These are phyloP conservation scores for Drosophila takahashii DNA, from an alignment of 1,140 invertebrate species.

Conservation along the genomic window DNA sequence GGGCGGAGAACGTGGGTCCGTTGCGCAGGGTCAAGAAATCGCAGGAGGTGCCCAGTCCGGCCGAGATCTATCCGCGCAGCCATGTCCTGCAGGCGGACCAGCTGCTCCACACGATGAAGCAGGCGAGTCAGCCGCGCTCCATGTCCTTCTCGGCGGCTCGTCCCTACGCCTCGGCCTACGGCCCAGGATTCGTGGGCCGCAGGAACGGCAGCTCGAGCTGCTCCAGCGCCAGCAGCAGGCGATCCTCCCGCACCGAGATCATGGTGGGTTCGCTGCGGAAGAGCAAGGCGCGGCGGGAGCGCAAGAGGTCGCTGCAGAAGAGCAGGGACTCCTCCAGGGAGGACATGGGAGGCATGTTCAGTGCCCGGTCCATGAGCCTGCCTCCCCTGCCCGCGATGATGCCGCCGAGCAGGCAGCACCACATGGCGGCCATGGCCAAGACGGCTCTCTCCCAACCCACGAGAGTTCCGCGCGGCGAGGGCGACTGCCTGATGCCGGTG, in stretches of 20 bases:
- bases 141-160: constrained; percentile 34
- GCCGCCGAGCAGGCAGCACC: constrained; percentile 38
- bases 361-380: constrained; percentile 48
- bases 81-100: constrained; percentile 52
- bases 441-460: constrained; percentile 6
- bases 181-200: neutral
- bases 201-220: constrained; percentile 18
- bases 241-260: constrained; percentile 1
- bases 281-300: neutral
- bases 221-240: constrained; percentile 11
- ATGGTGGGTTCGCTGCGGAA: neutral
- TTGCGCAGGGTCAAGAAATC: constrained; percentile 21
- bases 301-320: neutral
- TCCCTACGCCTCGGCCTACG: constrained; percentile 11
- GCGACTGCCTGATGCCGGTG: constrained; percentile 48
- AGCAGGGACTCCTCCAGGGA: neutral
- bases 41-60: neutral
- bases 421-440: constrained; percentile 43
- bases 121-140: constrained; percentile 55
- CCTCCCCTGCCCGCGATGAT: constrained; percentile 36
- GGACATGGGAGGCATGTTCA: neutral
- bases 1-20: constrained; percentile 35
- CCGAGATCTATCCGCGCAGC: constrained; percentile 38
- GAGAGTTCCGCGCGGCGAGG: neutral
- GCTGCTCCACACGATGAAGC: constrained; percentile 29